Base-by-base conservation (phyloP, 2,888 invertebrate genomes). In the Himalopsyche kuldschensis region DNA sequence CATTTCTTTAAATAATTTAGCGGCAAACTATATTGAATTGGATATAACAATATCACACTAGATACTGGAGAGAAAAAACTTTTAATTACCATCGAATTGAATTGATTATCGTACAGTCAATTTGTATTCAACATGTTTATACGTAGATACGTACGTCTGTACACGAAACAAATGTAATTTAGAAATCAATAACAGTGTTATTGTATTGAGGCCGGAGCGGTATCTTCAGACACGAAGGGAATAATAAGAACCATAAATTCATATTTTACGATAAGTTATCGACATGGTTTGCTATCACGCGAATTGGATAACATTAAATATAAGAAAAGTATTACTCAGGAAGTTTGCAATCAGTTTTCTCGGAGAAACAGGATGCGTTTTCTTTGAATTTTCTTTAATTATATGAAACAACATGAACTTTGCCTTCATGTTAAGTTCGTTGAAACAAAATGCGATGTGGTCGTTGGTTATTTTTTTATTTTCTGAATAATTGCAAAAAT, bases 201-300 rank as follows among this genome's bases (percentile, higher is more conserved):
- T 55, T 55, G 20, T 55, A 55, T 55, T 20, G 55, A 55, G 55
- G 55, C 55, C 55, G 55, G 5, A 20, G 55, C 55, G 20, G 55
- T 55, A 55, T 55, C 55, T 55, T 55, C 55, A 80, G 83, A 85
- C 84, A 84, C 82, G 82, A 82, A 82, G 79, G 77, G 85, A 80
- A 35, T 82, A 82, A 79, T 84, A 81, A 77, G 82, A 78, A 79
- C 82, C 84, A 84, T 84, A 85, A 85, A 84, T 85, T 84, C 75
- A 82, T 82, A 84, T 82, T 82, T 85, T 82, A 79, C 79, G 80
- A 84, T 84, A 84, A 85, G 84, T 84, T 84, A 85, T 85, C 84
- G 85, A 84, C 82, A 84, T 82, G 82, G 84, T 85, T 76, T 75
- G 75, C 77, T 82, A 81, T 79, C 85, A 85, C 85, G 85, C 85